A percentile compares a stretch with the other conserved stretches of the same genome.
Conservation (phyloP, 2,113 vertebrate genomes). For the Myxocyprinus asiaticus region DNA sequence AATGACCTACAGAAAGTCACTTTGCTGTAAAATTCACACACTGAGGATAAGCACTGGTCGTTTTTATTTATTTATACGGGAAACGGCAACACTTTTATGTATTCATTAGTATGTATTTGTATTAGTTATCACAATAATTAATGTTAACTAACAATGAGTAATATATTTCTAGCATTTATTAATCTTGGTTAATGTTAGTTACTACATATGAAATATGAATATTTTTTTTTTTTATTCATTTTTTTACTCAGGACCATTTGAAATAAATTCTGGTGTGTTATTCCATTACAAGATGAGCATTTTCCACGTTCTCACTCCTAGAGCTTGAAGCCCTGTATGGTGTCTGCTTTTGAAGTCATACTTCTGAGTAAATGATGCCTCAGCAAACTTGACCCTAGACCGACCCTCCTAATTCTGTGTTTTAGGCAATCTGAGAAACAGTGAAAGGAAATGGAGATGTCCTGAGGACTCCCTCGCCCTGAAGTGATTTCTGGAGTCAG, state of each 20-base stretch:
- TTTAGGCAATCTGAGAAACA: slow-evolving; percentile 31
- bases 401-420: slow-evolving; percentile 4
- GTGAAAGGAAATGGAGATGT: not conserved
- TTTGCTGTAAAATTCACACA: not conserved
- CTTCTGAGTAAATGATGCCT: slow-evolving; percentile 29
- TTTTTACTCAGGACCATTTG: too few species aligned
- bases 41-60: not conserved
- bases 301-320: too few species aligned
- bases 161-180: too few species aligned
- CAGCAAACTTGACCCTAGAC: slow-evolving; percentile 28
- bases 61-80: not conserved
- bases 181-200: too few species aligned
- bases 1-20: not conserved
- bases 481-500: slow-evolving; percentile 21
- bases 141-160: too few species aligned
- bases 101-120: too few species aligned
- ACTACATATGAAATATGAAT: too few species aligned
- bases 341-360: slow-evolving; percentile 8
- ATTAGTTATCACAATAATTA: too few species aligned
- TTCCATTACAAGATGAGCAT: too few species aligned
- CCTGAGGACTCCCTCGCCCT: not conserved
- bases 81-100: too few species aligned
- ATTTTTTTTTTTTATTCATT: too few species aligned
- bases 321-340: not conserved
- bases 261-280: too few species aligned